phyloP scores from a whole-genome alignment of 2,113 vertebrate species.

The Rhinolophus ferrumequinum region DNA sequence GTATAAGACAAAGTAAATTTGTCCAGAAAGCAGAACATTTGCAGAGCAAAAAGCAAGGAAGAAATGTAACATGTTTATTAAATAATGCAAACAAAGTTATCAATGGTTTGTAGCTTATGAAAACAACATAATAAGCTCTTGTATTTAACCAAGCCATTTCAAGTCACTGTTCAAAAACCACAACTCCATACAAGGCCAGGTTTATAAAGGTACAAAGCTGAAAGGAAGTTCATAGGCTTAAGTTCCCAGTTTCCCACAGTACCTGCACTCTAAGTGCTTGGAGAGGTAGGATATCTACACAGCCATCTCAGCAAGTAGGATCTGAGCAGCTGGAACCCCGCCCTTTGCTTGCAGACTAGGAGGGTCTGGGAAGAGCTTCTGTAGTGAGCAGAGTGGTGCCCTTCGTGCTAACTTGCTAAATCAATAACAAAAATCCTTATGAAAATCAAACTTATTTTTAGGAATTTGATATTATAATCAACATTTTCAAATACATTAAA shows the following conservation, averaged over 20 bases:
- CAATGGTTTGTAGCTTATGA: neutral
- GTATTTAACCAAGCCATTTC: neutral
- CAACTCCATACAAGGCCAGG: neutral
- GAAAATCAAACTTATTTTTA: neutral
- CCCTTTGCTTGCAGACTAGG: too few species aligned
- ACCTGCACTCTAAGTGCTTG: neutral
- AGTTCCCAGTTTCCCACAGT: neutral
- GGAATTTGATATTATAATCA: neutral
- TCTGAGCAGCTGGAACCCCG: neutral
- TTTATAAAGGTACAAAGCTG: neutral
- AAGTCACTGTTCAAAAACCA: neutral
- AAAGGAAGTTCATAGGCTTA: neutral
- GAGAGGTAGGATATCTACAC: rapidly evolving
- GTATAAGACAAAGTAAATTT: neutral
- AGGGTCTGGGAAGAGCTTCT: neutral
- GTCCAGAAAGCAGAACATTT: neutral
- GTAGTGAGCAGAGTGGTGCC: neutral
- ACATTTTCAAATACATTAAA: neutral
- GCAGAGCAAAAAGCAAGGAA: neutral
- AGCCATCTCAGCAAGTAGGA: too few species aligned
- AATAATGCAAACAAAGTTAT: constrained; percentile 42
- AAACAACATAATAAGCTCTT: neutral
- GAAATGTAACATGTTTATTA: neutral
- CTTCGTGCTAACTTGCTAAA: neutral
- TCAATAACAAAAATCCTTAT: neutral